A percentile compares a stretch with the other conserved stretches of the same genome.
phyloP scores from a whole-genome alignment of 2,888 invertebrate genomes.

The Flexamia atlantica region DNA sequence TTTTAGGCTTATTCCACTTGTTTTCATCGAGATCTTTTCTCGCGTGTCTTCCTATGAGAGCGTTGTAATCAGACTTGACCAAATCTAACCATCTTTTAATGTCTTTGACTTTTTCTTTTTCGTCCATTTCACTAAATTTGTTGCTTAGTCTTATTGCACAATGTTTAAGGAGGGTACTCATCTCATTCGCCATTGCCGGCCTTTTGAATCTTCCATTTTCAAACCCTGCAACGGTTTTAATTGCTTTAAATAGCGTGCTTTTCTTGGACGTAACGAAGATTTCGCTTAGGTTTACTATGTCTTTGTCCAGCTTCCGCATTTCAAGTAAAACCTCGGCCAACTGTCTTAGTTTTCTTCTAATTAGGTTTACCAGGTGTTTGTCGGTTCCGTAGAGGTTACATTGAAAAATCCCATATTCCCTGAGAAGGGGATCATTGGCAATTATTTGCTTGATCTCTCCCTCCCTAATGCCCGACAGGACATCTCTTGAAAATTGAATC shows the following conservation, averaged over 20 bases:
- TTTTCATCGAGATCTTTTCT: background rate
- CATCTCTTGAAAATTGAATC: background rate
- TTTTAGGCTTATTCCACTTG: constrained; percentile 14
- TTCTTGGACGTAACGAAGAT: background rate
- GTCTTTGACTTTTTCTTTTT: background rate
- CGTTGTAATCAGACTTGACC: background rate
- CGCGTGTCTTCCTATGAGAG: background rate
- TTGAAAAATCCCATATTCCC: background rate
- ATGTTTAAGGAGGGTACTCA: background rate
- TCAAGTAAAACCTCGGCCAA: background rate
- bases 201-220: background rate
- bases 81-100: background rate
- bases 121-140: background rate
- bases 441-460: background rate
- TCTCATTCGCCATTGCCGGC: background rate
- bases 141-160: background rate
- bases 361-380: background rate
- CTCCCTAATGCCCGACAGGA: background rate
- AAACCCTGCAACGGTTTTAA: background rate
- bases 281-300: background rate
- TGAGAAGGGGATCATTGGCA: background rate
- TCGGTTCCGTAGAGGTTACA: background rate
- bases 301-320: background rate
- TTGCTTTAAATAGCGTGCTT: background rate
- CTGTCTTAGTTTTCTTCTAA: background rate